Percentiles rank a stretch among this genome's conserved stretches.
phyloP scores from a whole-genome alignment of 1,140 invertebrate species.

The Drosophila bipectinata region DNA sequence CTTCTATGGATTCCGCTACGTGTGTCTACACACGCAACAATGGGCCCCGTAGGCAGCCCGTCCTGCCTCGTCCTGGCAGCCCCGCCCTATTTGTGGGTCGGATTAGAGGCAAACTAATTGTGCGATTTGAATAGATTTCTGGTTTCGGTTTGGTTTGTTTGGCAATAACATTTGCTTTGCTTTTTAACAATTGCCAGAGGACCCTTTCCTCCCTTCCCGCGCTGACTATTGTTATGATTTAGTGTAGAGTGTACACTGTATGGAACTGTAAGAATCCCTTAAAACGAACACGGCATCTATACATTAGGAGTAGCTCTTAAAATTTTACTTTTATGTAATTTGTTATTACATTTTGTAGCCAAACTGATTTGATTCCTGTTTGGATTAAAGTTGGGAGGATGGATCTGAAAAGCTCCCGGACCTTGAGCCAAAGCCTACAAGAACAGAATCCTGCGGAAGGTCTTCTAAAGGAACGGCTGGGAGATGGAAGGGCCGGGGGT shows the following conservation, averaged over 20 bases:
- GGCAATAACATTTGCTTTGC: slow-evolving; percentile 73
- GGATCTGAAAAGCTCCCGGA: slow-evolving; percentile 3
- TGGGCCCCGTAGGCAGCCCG: slow-evolving; percentile 22
- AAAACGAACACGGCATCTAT: too few species aligned
- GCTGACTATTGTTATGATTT: not conserved
- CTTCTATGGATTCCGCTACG: slow-evolving; percentile 57
- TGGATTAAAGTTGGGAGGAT: slow-evolving; percentile 8
- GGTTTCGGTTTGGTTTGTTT: slow-evolving; percentile 70
- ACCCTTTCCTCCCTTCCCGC: not conserved
- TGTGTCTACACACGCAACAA: slow-evolving; percentile 59
- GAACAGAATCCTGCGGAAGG: not conserved
- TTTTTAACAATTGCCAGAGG: slow-evolving; percentile 56
- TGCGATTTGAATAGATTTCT: slow-evolving; percentile 79
- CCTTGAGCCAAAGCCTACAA: slow-evolving; percentile 27
- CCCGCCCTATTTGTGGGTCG: slow-evolving; percentile 67
- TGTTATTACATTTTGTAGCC: too few species aligned
- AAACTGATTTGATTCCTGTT: not conserved
- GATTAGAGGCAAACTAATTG: slow-evolving; percentile 79
- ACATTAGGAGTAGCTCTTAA: too few species aligned
- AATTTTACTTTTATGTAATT: too few species aligned
- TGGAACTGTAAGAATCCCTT: too few species aligned
- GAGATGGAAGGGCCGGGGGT: too few species aligned
- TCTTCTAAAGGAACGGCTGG: not conserved
- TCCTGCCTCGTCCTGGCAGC: not conserved
- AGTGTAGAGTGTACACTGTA: not conserved